phyloP scores from a whole-genome alignment of 2,888 invertebrate genomes.

The Neoitamus cyanurus region DNA sequence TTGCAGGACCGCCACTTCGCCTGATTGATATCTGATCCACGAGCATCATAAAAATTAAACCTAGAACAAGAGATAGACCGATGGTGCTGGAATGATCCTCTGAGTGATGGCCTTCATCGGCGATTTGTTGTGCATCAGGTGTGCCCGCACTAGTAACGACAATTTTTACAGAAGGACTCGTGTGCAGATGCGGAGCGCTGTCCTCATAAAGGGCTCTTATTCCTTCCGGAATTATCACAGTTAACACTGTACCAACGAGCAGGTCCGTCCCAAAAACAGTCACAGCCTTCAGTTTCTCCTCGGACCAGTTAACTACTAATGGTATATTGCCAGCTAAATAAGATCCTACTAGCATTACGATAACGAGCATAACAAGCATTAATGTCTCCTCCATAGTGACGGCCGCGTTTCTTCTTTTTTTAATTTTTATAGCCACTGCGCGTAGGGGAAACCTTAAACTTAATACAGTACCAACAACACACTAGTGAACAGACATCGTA shows the following conservation, averaged over 20 bases:
- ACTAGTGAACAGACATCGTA: too few relatives aligned
- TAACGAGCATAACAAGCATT: constrained; percentile 82
- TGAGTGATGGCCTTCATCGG: neutral
- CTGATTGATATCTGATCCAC: constrained; percentile 84
- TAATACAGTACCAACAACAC: too few relatives aligned
- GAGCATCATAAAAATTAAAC: constrained; percentile 97
- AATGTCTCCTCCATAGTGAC: constrained; percentile 83
- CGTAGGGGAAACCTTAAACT: too few relatives aligned
- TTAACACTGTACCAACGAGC: constrained; percentile 95
- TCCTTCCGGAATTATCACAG: constrained; percentile 98
- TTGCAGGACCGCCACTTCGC: constrained; percentile 70
- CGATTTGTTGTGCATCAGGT: neutral
- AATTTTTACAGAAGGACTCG: neutral
- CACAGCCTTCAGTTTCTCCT: constrained; percentile 94
- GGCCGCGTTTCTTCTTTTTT: neutral
- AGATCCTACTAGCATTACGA: constrained; percentile 96
- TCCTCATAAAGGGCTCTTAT: constrained; percentile 81
- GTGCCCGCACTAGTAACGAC: neutral
- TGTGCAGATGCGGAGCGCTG: constrained; percentile 33
- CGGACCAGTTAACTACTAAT: constrained; percentile 91
- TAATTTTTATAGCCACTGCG: neutral
- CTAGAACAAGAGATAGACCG: constrained; percentile 91
- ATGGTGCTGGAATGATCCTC: constrained; percentile 70
- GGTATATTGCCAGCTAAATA: constrained; percentile 96
- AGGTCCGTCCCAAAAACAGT: constrained; percentile 97